A percentile compares a stretch with the other conserved stretches of the same genome.
Evolutionary conservation across 2,113 vertebrate species (phyloP).

Genomic region (Anarrhichthys ocellatus): DNA sequence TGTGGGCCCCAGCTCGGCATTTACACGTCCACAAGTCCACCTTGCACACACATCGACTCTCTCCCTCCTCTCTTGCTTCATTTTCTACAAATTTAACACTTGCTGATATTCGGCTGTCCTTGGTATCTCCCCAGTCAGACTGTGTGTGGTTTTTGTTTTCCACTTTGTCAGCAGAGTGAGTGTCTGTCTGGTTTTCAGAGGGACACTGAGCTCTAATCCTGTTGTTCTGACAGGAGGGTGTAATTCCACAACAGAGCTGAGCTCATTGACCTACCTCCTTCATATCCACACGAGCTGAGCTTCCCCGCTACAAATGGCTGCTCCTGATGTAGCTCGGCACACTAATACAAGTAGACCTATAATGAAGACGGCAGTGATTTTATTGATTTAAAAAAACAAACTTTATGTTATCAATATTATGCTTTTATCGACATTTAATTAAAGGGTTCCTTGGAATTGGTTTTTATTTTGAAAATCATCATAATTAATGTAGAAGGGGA

Average conservation of each 20-base stretch:
- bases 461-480: neutral
- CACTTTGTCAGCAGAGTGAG: constrained; percentile 49
- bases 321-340: constrained; percentile 8
- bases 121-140: constrained; percentile 17
- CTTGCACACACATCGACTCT: neutral
- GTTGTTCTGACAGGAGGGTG: constrained; percentile 71
- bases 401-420: neutral
- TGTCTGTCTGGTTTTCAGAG: constrained; percentile 65
- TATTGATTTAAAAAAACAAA: neutral
- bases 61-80: constrained; percentile 9
- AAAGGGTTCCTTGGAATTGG: neutral
- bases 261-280: constrained; percentile 65
- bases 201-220: constrained; percentile 71
- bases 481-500: neutral
- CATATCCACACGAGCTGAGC: constrained; percentile 29
- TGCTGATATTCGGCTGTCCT: constrained; percentile 46
- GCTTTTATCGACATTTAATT: neutral
- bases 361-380: neutral
- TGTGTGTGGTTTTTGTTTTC: neutral
- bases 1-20: constrained; percentile 29
- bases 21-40: constrained; percentile 45
- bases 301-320: constrained; percentile 18
- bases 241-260: constrained; percentile 72
- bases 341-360: neutral
- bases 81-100: constrained; percentile 38